phyloP scores from a whole-genome alignment of 64 coral and sea anemone species.

The Anthopleura sola region DNA sequence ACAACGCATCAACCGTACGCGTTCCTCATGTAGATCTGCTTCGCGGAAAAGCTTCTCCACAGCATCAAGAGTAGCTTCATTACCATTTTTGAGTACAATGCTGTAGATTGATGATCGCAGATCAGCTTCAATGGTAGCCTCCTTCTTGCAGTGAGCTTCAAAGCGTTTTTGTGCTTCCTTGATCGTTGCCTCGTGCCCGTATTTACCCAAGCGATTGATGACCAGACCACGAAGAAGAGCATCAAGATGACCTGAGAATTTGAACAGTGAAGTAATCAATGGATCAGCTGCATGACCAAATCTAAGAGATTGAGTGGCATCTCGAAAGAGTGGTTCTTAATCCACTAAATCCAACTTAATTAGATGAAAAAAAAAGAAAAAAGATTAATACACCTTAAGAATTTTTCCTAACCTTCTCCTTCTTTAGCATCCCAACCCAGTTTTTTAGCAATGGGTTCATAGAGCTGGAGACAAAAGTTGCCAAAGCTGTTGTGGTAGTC shows the following conservation, averaged over 20 bases:
- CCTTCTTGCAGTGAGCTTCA: conserved; percentile 72
- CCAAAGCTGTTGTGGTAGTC: conserved; percentile 65
- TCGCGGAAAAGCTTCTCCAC: conserved; percentile 68
- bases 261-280: background rate
- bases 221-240: conserved; percentile 81
- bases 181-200: conserved; percentile 67
- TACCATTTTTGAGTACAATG: conserved; percentile 82
- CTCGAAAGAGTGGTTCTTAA: no score
- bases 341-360: no score
- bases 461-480: conserved; percentile 63
- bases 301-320: no score
- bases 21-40: conserved; percentile 86
- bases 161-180: conserved; percentile 79
- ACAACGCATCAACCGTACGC: conserved; percentile 71
- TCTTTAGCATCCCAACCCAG: conserved; percentile 78
- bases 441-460: conserved; percentile 57
- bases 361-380: no score
- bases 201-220: conserved; percentile 71
- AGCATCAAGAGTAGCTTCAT: conserved; percentile 44
- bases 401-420: conserved; percentile 55
- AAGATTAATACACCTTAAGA: background rate
- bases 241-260: conserved; percentile 74
- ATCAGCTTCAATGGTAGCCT: conserved; percentile 67
- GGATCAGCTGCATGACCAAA: no score
- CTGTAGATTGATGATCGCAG: conserved; percentile 80